Evolutionary conservation across 2,888 invertebrate genomes (phyloP).

Genomic region (Athetis lepigone): DNA sequence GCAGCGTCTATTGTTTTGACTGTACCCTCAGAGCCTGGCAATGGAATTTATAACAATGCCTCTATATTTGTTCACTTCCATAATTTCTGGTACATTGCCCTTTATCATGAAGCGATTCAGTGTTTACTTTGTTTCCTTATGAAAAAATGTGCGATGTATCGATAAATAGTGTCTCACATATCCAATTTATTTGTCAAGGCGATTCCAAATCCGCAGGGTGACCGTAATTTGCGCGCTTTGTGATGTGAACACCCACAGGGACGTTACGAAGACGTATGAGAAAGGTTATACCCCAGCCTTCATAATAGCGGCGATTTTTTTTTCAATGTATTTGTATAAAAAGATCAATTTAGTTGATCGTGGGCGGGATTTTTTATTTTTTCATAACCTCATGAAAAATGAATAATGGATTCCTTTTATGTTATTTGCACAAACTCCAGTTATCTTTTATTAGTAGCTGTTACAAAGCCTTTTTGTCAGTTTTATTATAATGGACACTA

Average conservation of each 20-base stretch:
- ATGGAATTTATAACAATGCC: slow-evolving; percentile 41
- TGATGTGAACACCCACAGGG: slow-evolving; percentile 72
- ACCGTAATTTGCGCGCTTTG: slow-evolving; percentile 73
- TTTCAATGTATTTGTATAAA: slow-evolving; percentile 51
- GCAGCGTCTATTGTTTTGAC: slow-evolving; percentile 43
- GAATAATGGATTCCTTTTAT: slow-evolving; percentile 45
- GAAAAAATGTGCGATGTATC: slow-evolving; percentile 60
- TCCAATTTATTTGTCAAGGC: slow-evolving; percentile 85
- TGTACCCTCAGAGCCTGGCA: slow-evolving; percentile 12
- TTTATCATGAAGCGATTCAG: slow-evolving; percentile 24
- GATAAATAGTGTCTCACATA: slow-evolving; percentile 79
- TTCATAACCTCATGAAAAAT: slow-evolving; percentile 38
- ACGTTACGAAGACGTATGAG: slow-evolving; percentile 66
- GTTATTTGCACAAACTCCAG: slow-evolving; percentile 29
- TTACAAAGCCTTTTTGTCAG: slow-evolving; percentile 17
- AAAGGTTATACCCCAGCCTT: slow-evolving; percentile 67
- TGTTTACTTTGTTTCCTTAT: slow-evolving; percentile 12
- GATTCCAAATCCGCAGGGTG: slow-evolving; percentile 71
- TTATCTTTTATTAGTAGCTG: slow-evolving; percentile 11
- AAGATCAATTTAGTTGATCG: slow-evolving; percentile 54
- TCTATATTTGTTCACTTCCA: slow-evolving; percentile 27
- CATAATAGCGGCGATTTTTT: slow-evolving; percentile 48
- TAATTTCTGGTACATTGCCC: slow-evolving; percentile 19
- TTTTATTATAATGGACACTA: neutral
- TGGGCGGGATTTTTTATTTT: slow-evolving; percentile 38